phyloP scores from a whole-genome alignment of 1,140 invertebrate species.

The Scaptodrosophila lebanonensis region DNA sequence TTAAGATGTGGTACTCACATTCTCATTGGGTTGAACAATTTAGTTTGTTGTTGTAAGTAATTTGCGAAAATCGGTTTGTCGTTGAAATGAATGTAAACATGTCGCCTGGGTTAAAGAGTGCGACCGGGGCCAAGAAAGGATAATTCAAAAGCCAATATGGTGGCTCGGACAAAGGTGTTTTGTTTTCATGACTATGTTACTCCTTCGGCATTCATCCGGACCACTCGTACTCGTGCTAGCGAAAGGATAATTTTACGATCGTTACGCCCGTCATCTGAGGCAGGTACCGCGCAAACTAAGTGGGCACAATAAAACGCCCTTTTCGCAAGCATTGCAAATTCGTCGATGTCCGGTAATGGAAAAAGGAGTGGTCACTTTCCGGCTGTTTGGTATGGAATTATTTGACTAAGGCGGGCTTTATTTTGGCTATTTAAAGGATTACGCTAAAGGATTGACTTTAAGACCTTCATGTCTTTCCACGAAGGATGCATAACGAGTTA shows the following conservation, averaged over 20 bases:
- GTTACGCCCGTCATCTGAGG: constrained; percentile 43
- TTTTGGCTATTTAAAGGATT: constrained; percentile 77
- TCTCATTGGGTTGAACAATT: too few relatives aligned
- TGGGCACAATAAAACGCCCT: constrained; percentile 67
- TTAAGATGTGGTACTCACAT: too few relatives aligned
- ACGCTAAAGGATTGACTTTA: constrained; percentile 76
- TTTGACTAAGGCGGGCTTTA: constrained; percentile 74
- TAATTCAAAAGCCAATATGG: constrained; percentile 70
- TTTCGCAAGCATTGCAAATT: constrained; percentile 59
- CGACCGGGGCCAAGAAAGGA: constrained; percentile 61
- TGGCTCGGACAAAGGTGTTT: constrained; percentile 67
- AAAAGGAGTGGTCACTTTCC: constrained; percentile 50
- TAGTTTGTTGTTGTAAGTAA: too few relatives aligned
- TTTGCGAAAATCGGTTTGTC: constrained; percentile 48
- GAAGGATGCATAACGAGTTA: too few relatives aligned
- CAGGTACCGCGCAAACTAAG: constrained; percentile 58
- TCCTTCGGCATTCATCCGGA: constrained; percentile 55
- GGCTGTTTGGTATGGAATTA: constrained; percentile 45
- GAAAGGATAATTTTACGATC: constrained; percentile 69
- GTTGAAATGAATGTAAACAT: constrained; percentile 31
- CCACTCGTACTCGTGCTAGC: constrained; percentile 44
- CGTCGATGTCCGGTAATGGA: constrained; percentile 17
- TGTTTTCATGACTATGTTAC: constrained; percentile 76
- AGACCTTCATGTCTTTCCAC: constrained; percentile 62
- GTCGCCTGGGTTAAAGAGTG: constrained; percentile 53